Conservation (phyloP, 2,888 invertebrate species). For the Phasia obesa region DNA sequence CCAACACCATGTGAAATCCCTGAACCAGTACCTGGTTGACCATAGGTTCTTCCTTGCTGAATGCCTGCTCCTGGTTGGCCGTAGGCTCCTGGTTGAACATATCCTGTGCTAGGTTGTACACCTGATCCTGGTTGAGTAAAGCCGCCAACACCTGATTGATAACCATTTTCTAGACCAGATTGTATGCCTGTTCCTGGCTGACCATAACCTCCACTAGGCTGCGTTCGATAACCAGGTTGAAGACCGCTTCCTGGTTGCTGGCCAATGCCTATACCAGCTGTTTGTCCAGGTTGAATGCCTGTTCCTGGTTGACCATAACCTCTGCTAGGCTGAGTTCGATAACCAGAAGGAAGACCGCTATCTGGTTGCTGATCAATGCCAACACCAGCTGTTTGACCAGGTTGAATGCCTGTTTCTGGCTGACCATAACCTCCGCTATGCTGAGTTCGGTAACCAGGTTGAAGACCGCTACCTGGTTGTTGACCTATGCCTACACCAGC, state of each 20-base stretch:
- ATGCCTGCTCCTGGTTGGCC: slow-evolving; percentile 38
- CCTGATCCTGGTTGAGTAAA: slow-evolving; percentile 21
- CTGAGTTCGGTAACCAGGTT: background rate
- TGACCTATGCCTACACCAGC: background rate
- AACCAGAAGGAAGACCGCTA: background rate
- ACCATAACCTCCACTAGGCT: slow-evolving; percentile 21
- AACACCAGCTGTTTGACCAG: background rate
- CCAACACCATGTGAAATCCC: slow-evolving; percentile 49
- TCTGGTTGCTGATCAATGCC: background rate
- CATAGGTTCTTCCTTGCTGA: slow-evolving; percentile 22
- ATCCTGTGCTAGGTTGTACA: background rate
- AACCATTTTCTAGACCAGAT: slow-evolving; percentile 22
- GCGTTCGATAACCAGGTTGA: background rate
- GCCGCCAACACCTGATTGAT: slow-evolving; percentile 37
- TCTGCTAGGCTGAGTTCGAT: background rate
- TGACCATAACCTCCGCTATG: slow-evolving; percentile 33
- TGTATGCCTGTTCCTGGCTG: slow-evolving; percentile 35
- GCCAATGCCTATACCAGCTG: background rate
- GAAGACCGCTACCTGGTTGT: background rate
- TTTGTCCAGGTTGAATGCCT: slow-evolving; percentile 33
- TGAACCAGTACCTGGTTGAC: slow-evolving; percentile 49
- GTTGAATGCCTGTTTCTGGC: slow-evolving; percentile 27
- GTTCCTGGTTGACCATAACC: slow-evolving; percentile 33
- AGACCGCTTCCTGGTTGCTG: background rate
- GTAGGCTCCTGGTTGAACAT: slow-evolving; percentile 39